Evolutionary conservation across 2,113 vertebrate genomes (phyloP), one percentile per base, ranked within the genome.

Genomic region (Tautogolabrus adspersus): DNA sequence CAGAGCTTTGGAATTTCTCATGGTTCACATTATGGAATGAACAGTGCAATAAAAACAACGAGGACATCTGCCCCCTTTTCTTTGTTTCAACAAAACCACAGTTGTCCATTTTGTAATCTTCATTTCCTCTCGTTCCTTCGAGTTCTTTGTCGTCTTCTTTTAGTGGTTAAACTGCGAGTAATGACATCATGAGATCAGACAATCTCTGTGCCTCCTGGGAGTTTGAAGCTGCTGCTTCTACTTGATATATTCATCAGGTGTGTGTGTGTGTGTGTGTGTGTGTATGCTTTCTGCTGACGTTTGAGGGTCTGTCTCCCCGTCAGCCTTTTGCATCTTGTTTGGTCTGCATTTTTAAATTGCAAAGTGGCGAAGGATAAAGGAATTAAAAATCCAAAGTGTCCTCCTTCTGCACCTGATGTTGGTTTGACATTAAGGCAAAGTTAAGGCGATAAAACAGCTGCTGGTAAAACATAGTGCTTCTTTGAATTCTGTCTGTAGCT

Each of bases 21-120:
- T 77, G 84, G 88, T 93, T 94, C 93, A 94, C 93, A 93, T 93
- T 94, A 90, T 84, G 90, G 93, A 93, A 91, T 91, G 84, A 89
- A 93, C 90, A 94, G 93, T 94, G 92, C 92, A 94, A 93, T 86
- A 34, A 87, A 88, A 90, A 87, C 68, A 88, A 83, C 34, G 72
- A 77, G 78, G 85, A 79, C 79, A 61, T 82, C 51, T 55, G 64
- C 71, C 83, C 30, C 6, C 49, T 64, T 18, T 83, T 83, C 61
- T 89, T 73, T 87, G 60, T 88, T 85, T 86, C 71, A 49, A 66
- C 47, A 66, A 88, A 85, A 89, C 85, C 83, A 84, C 82, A 91
- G 87, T 73, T 87, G 83, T 89, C 77, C 74, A 54, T 77, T 82
- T 80, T 79, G 81, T 83, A 72, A 34, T 90, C 85, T 84, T 90